Evolutionary conservation across 2,113 vertebrate genomes (phyloP).

Genomic region (human): DNA sequence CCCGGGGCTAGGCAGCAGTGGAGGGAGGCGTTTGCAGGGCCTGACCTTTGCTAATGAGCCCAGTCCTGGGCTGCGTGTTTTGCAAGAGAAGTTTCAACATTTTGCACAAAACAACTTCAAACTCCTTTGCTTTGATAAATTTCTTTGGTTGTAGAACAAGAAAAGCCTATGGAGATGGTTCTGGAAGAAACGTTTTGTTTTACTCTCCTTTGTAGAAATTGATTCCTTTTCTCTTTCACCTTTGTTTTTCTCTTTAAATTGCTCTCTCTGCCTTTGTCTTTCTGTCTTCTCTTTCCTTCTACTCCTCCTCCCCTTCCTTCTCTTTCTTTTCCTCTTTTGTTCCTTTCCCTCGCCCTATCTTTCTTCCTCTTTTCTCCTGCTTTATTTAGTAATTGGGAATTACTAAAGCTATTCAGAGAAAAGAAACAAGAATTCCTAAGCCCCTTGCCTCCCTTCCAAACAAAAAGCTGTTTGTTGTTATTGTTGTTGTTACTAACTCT

Average conservation of each 20-base stretch:
- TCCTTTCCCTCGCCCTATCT: background rate
- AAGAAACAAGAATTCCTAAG: background rate
- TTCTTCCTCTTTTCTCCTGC: background rate
- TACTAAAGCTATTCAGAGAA: background rate
- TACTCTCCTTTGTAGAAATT: background rate
- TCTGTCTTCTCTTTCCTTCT: background rate
- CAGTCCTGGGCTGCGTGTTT: background rate
- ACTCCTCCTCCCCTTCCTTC: background rate
- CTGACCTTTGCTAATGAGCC: background rate
- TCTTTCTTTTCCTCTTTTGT: background rate
- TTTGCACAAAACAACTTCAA: background rate
- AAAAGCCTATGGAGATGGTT: background rate
- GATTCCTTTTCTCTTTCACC: background rate
- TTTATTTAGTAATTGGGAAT: conserved; percentile 14
- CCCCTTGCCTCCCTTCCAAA: background rate
- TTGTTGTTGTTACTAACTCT: background rate
- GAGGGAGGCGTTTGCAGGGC: background rate
- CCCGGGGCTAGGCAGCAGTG: background rate
- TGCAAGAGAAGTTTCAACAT: background rate
- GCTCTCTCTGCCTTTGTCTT: background rate
- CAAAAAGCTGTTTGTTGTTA: background rate
- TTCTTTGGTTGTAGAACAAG: conserved; percentile 3
- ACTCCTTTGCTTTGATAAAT: background rate
- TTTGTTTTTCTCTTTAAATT: background rate
- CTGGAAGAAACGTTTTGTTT: background rate